These are phyloP conservation scores for Leuciscus idus DNA, from an alignment of 2,113 vertebrate genomes.

Conservation along the genomic window DNA sequence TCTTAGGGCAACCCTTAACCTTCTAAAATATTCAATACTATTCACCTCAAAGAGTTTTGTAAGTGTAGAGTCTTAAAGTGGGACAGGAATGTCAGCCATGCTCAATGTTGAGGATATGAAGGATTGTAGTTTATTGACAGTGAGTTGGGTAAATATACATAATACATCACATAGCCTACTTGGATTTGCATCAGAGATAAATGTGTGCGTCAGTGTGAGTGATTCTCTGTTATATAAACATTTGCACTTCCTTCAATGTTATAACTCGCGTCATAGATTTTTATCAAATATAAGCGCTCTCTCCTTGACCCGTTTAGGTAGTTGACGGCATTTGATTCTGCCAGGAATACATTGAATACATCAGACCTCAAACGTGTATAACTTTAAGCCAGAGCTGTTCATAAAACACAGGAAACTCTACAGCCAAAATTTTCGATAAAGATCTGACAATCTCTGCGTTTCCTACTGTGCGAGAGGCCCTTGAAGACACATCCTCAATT, in stretches of 20 bases:
- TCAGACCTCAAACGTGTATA: not conserved
- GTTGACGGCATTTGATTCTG: not conserved
- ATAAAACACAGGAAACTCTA: constrained; percentile 49
- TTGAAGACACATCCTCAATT: constrained; percentile 40
- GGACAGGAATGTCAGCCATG: not conserved
- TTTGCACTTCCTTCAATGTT: constrained; percentile 3
- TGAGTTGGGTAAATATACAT: constrained; percentile 7
- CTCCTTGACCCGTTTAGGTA: not conserved
- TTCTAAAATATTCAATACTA: constrained; percentile 20
- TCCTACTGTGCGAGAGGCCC: constrained; percentile 2
- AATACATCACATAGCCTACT: not conserved
- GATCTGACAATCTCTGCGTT: constrained; percentile 30
- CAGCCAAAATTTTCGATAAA: constrained; percentile 35
- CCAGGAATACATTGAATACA: constrained; percentile 11
- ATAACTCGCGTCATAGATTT: not conserved
- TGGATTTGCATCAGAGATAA: constrained; percentile 11
- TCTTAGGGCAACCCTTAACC: constrained; percentile 5
- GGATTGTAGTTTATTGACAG: not conserved
- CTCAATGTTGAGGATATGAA: not conserved
- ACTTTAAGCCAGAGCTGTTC: constrained; percentile 10
- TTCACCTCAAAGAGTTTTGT: constrained; percentile 15
- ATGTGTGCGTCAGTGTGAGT: not conserved
- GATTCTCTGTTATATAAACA: constrained; percentile 29
- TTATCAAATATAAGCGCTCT: not conserved
- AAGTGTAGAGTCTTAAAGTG: constrained; percentile 11